Evolutionary conservation across 1,140 invertebrate genomes (phyloP).

Genomic region (Ceratina japonica): DNA sequence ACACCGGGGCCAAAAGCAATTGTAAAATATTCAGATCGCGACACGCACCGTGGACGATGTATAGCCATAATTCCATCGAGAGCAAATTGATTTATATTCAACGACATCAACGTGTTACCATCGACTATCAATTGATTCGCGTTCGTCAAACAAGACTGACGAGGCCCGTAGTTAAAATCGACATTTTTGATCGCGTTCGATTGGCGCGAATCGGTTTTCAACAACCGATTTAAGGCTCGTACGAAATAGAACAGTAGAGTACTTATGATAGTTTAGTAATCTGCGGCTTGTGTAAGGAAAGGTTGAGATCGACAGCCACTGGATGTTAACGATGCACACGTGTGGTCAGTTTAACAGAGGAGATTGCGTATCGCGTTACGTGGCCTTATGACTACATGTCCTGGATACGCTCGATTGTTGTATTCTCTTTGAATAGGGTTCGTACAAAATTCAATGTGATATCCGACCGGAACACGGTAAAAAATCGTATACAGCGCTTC

Average conservation of each 20-base stretch:
- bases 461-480: not conserved
- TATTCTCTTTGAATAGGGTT: slow-evolving; percentile 24
- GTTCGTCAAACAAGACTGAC: too few species aligned
- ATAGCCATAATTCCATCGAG: slow-evolving; percentile 9
- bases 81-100: slow-evolving; percentile 46
- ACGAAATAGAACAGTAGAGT: slow-evolving; percentile 16
- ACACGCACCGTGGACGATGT: not conserved
- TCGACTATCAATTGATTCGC: not conserved
- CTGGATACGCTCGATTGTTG: slow-evolving; percentile 27
- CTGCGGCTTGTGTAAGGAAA: slow-evolving; percentile 44
- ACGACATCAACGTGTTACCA: not conserved
- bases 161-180: not conserved
- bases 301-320: slow-evolving; percentile 49
- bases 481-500: not conserved
- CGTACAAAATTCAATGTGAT: not conserved
- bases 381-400: slow-evolving; percentile 40
- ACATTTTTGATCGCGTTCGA: not conserved
- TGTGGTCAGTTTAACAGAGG: slow-evolving; percentile 61
- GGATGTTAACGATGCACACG: slow-evolving; percentile 60
- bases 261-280: slow-evolving; percentile 64
- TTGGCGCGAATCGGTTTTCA: not conserved
- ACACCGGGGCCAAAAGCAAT: slow-evolving; percentile 18
- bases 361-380: slow-evolving; percentile 66
- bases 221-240: not conserved
- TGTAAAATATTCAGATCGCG: not conserved